Conservation (phyloP, 2,797 vertebrate species). For the Sebastes trivittatus region DNA sequence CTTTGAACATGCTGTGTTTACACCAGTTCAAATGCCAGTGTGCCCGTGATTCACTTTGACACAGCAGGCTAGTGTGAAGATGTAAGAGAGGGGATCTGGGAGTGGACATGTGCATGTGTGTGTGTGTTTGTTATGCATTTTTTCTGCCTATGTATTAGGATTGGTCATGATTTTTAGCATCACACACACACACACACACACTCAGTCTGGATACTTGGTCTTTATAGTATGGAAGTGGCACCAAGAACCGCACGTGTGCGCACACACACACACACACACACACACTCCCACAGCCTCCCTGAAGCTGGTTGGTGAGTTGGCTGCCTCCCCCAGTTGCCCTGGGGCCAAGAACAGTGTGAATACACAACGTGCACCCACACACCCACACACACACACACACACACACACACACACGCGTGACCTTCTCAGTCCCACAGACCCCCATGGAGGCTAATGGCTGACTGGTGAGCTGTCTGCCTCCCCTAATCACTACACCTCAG, state of each 20-base stretch:
- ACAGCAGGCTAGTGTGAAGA: constrained; percentile 51
- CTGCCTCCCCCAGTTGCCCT: constrained; percentile 48
- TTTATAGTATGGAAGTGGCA: no score
- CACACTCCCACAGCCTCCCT: constrained; percentile 13
- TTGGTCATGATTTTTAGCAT: background rate
- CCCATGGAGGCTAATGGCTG: constrained; percentile 39
- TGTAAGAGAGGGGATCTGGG: constrained; percentile 18
- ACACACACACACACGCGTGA: background rate
- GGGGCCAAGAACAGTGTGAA: constrained; percentile 52
- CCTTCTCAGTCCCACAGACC: background rate
- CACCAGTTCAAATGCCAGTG: constrained; percentile 76
- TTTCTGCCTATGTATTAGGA: background rate
- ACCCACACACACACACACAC: background rate
- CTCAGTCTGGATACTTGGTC: no score
- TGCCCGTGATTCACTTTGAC: constrained; percentile 68
- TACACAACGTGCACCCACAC: constrained; percentile 5
- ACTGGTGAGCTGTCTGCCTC: constrained; percentile 48
- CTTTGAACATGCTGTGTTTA: constrained; percentile 74
- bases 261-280: constrained; percentile 1
- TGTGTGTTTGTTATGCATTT: constrained; percentile 1
- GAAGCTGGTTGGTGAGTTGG: constrained; percentile 40
- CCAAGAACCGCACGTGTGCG: no score
- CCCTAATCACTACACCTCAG: constrained; percentile 20
- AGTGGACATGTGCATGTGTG: constrained; percentile 8
- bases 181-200: no score